Conservation (phyloP, 2,797 vertebrate genomes). For the Falco concolor region DNA sequence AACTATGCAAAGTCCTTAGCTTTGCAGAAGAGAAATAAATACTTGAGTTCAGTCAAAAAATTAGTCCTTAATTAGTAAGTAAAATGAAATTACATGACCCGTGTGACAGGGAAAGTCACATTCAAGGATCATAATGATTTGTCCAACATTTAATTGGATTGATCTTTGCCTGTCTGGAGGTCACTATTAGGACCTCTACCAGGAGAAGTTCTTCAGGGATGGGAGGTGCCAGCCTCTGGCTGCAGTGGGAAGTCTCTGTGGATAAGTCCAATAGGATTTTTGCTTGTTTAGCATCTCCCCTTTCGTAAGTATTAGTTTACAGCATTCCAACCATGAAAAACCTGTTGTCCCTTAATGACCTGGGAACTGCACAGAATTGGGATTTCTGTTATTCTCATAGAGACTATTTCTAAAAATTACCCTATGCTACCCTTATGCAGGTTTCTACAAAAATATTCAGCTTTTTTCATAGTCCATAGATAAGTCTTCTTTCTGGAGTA, state of each 20-base stretch:
- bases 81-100: neutral
- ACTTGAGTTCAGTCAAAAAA: neutral
- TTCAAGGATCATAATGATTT: neutral
- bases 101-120: neutral
- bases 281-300: neutral
- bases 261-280: neutral
- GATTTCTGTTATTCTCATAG: neutral
- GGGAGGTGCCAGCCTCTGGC: neutral
- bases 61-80: neutral
- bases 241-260: neutral
- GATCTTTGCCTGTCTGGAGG: fast-evolving
- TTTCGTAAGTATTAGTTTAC: neutral
- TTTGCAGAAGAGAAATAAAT: neutral
- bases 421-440: neutral
- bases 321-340: neutral
- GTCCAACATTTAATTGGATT: neutral
- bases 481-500: neutral
- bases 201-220: neutral
- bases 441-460: neutral
- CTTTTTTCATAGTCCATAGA: neutral
- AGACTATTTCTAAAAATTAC: neutral
- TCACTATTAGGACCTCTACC: neutral
- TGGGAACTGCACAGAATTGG: neutral
- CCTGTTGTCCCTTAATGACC: neutral
- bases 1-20: neutral